A percentile compares a stretch with the other conserved stretches of the same genome.
Evolutionary conservation across 2,113 vertebrate genomes (phyloP).

Genomic region (Tupaia chinensis): DNA sequence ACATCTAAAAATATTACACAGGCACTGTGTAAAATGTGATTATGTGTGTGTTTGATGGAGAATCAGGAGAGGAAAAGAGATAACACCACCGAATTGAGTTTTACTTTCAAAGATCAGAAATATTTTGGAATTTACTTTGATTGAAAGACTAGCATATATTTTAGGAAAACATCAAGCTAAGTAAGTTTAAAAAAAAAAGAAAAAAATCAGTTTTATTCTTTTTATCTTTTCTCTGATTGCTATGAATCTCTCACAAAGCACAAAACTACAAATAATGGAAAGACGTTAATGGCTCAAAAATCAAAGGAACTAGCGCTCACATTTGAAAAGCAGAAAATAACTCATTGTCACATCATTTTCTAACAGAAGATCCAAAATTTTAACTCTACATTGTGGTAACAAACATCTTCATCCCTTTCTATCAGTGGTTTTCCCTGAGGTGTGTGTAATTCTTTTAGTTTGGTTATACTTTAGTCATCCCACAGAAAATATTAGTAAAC

Average conservation of each 20-base stretch:
- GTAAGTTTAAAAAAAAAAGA: background rate
- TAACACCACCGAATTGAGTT: background rate
- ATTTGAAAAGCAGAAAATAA: background rate
- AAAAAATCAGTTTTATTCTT: background rate
- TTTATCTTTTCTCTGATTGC: conserved; percentile 27
- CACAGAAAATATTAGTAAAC: conserved; percentile 20
- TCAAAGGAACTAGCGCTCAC: background rate
- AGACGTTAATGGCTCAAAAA: background rate
- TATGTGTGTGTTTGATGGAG: background rate
- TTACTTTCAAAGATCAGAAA: background rate
- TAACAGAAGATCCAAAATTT: background rate
- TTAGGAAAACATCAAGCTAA: background rate
- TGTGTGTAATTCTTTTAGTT: background rate
- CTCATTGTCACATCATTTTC: background rate
- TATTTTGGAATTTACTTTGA: background rate
- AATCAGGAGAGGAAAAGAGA: background rate
- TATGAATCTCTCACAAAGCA: background rate
- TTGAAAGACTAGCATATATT: background rate
- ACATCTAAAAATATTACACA: background rate
- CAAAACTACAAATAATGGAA: background rate
- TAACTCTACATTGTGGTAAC: background rate
- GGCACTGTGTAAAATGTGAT: background rate
- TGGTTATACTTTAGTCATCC: background rate
- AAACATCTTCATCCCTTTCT: background rate
- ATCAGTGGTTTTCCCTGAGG: background rate